A percentile compares a stretch with the other conserved stretches of the same genome.
Evolutionary conservation across 1,140 invertebrate genomes (phyloP).

Genomic region (Ladona fulva): DNA sequence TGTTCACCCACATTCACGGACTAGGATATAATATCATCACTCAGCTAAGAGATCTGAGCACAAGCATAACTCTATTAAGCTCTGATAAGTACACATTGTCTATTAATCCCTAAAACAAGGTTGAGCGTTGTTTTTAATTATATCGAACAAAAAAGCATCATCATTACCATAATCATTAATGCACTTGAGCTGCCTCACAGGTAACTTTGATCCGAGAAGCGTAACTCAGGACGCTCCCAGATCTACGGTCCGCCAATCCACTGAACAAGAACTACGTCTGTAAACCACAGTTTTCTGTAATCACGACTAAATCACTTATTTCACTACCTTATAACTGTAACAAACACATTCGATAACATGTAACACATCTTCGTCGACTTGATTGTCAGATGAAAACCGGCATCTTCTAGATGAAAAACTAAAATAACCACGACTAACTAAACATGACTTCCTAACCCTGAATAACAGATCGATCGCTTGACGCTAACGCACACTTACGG

Average conservation of each 20-base stretch:
- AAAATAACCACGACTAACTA: constrained; percentile 7
- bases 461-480: constrained; percentile 5
- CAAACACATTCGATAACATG: background rate
- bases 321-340: background rate
- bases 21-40: background rate
- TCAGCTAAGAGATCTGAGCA: too few species aligned
- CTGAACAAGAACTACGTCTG: constrained; percentile 4
- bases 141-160: constrained; percentile 10
- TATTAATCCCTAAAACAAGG: background rate
- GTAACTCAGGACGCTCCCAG: background rate
- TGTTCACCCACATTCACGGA: background rate
- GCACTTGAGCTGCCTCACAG: background rate
- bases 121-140: background rate
- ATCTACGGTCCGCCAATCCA: background rate
- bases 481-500: constrained; percentile 6
- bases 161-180: constrained; percentile 10
- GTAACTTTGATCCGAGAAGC: constrained; percentile 4
- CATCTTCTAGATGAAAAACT: background rate
- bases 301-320: background rate
- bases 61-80: constrained; percentile 1
- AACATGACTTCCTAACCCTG: constrained; percentile 8
- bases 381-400: background rate
- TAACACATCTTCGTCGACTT: background rate
- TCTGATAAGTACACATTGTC: background rate
- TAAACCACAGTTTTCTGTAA: background rate